These are phyloP conservation scores for Linurgus olivaceus DNA, from an alignment of 2,797 vertebrate genomes.

Conservation along the genomic window DNA sequence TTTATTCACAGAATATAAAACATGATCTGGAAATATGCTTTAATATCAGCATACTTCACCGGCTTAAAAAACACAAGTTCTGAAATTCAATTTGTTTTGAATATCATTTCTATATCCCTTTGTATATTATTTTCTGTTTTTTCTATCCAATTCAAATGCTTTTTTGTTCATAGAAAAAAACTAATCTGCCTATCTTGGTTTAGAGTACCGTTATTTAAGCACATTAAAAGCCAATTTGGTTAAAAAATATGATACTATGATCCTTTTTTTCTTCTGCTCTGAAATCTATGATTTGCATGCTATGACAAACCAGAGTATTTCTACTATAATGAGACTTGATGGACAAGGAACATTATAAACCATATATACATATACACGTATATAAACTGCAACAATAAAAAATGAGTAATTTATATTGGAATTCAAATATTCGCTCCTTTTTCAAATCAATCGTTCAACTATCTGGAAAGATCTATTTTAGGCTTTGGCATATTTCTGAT, in stretches of 20 bases:
- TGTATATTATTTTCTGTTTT: neutral
- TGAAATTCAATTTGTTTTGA: neutral
- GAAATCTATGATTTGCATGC: neutral
- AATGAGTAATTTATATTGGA: neutral
- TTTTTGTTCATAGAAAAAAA: neutral
- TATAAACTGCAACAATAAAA: neutral
- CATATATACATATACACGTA: too few relatives aligned
- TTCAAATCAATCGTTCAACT: neutral
- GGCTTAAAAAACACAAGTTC: neutral
- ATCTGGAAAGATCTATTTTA: neutral
- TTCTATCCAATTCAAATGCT: neutral
- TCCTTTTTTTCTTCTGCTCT: neutral
- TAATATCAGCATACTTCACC: neutral
- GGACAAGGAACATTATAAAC: neutral
- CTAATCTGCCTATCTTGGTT: neutral
- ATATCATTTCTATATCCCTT: neutral
- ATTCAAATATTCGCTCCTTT: neutral
- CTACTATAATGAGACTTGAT: neutral
- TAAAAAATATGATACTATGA: neutral
- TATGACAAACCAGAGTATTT: neutral
- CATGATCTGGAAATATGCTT: neutral
- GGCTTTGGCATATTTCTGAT: neutral
- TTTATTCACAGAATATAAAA: neutral
- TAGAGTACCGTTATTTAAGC: neutral
- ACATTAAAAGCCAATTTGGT: neutral